phyloP scores from a whole-genome alignment of 2,797 vertebrate genomes.

The Neostethus bicornis region DNA sequence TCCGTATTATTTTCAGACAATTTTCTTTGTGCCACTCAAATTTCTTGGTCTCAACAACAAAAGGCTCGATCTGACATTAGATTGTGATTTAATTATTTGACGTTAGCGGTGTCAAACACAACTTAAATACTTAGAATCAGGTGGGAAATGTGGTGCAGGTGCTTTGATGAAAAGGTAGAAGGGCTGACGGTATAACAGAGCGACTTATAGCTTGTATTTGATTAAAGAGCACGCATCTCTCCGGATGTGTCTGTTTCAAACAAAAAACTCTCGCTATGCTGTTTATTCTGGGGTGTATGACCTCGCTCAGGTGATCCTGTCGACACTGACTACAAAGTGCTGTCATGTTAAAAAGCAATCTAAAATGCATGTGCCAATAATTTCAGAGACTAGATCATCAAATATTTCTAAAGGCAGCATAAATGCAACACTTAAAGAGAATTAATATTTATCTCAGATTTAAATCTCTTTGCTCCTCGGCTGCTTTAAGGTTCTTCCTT shows the following conservation, averaged over 20 bases:
- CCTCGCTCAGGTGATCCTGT: conserved; percentile 48
- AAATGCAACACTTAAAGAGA: conserved; percentile 4
- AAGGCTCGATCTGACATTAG: conserved; percentile 45
- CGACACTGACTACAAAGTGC: conserved; percentile 57
- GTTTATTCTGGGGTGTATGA: conserved; percentile 39
- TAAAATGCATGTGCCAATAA: conserved; percentile 34
- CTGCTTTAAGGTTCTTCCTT: conserved; percentile 6
- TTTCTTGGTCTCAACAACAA: conserved; percentile 33
- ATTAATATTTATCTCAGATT: conserved; percentile 10
- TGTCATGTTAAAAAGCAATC: conserved; percentile 45
- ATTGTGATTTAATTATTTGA: conserved; percentile 60
- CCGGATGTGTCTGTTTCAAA: conserved; percentile 49
- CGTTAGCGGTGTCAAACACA: conserved; percentile 52
- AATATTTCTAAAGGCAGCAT: conserved; percentile 17
- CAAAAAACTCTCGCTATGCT: conserved; percentile 32
- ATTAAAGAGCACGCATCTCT: conserved; percentile 41
- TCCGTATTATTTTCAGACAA: conserved; percentile 23
- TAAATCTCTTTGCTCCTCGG: not conserved
- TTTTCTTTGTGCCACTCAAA: conserved; percentile 27
- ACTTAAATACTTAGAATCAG: conserved; percentile 49
- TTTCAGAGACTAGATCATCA: conserved; percentile 26
- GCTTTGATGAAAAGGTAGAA: conserved; percentile 58
- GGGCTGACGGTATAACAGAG: conserved; percentile 53
- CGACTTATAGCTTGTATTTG: conserved; percentile 42
- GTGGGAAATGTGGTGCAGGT: conserved; percentile 40